phyloP scores from a whole-genome alignment of 2,113 vertebrate species.

The Alligator mississippiensis region DNA sequence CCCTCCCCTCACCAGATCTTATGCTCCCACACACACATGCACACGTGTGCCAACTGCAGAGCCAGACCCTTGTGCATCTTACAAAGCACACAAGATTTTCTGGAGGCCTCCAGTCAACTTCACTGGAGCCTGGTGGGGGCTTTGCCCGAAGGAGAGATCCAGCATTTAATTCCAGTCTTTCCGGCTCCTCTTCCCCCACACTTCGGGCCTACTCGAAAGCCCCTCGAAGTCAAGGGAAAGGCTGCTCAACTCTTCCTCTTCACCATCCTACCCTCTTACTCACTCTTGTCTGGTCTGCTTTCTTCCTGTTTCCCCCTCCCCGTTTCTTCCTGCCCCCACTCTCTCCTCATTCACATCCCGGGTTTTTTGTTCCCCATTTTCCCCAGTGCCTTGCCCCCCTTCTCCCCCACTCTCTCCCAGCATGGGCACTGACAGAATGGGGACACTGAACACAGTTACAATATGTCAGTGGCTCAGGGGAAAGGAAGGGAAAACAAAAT shows the following conservation, averaged over 20 bases:
- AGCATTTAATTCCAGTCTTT: background rate
- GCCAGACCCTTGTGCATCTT: too few species aligned
- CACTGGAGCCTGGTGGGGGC: background rate
- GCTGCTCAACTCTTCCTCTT: too few species aligned
- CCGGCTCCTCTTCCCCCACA: background rate
- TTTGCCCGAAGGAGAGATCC: background rate
- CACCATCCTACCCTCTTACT: background rate
- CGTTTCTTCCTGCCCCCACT: background rate
- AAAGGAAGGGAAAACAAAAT: conserved; percentile 34
- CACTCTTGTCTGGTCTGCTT: background rate
- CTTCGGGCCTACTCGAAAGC: background rate
- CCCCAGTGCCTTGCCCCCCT: background rate
- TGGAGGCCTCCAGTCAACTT: background rate
- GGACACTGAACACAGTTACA: conserved; percentile 68
- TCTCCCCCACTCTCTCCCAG: conserved; percentile 11
- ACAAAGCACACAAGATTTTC: background rate
- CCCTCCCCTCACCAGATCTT: background rate
- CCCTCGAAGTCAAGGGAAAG: background rate
- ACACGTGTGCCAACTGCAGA: too few species aligned
- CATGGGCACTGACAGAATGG: conserved; percentile 73
- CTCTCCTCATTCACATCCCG: background rate
- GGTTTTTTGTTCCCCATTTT: background rate
- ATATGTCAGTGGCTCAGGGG: conserved; percentile 65
- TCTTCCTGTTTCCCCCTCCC: background rate
- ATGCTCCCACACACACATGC: background rate